Base-by-base conservation (phyloP, 2,797 vertebrate species). In the Malacoraja senta region DNA sequence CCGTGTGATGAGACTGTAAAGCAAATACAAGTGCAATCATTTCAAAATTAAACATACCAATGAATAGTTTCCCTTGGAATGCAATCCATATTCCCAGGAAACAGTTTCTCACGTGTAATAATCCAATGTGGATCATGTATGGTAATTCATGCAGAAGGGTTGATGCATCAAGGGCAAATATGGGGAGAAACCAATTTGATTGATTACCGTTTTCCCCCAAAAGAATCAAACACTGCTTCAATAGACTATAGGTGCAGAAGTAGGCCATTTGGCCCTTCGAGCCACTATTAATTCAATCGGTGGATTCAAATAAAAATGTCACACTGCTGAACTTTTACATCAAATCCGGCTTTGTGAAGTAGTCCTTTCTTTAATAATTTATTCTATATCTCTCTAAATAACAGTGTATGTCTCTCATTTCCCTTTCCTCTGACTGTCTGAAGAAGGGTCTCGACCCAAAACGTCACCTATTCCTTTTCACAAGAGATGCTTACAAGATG, bases 11-110 rank as follows among this genome's bases (percentile, higher is more conserved):
- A 91, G 19, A 53, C 68, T 38, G 84, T 21, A 88, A 88, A 74
- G 44, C 38, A 91, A 91, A 90, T 29, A 32, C 4, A 91, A 91
- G 6, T 44, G 68, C 38, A 63, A 84, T 84, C 15, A 84, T 65
- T 71, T 91, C 32, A 26, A 91, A 32, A 71, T 8, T 0, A 90
- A 17, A 19, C 15, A 32, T 29, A 65, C 13, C 61, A 93, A 61
- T 53, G 61, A 78, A 81, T 38, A 86, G 71, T 94, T 61, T 93
- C 74, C 93, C 38, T 17, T 24, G 53, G 3, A 35, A 78, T 21
- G 10, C 32, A 35, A 35, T 35, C 77, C 8, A 78, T 12, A 78
- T 13, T 12, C 61, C 58, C 83, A 15, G 44, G 3, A 65, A 17
- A 65, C 84, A 63, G 26, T 12, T 29, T 29, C 29, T 29, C 26